These are phyloP conservation scores for Leptodirus hochenwartii DNA, from an alignment of 2,888 invertebrate genomes.

Conservation along the genomic window DNA sequence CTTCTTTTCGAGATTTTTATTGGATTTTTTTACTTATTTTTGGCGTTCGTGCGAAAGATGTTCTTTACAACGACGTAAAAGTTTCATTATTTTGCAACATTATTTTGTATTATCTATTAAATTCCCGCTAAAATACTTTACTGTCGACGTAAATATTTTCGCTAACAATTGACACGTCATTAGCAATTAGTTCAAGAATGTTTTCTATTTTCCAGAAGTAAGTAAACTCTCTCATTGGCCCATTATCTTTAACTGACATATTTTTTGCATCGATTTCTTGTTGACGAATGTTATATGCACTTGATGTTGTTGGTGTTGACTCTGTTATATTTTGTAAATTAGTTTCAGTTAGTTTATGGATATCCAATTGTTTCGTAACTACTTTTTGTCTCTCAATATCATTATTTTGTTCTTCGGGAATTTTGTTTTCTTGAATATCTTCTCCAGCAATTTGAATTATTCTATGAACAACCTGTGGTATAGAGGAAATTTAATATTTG, in stretches of 20 bases:
- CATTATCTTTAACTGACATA: constrained; percentile 18
- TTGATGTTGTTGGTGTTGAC: neutral
- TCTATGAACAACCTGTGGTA: too few species aligned
- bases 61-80: too few species aligned
- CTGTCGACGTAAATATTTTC: constrained; percentile 8
- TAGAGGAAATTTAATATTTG: neutral
- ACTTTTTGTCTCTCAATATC: neutral
- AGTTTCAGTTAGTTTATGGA: neutral
- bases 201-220: constrained; percentile 23
- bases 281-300: neutral
- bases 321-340: neutral
- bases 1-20: too few species aligned
- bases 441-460: constrained; percentile 4
- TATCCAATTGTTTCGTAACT: neutral
- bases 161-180: constrained; percentile 18
- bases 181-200: constrained; percentile 15
- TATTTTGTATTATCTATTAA: too few species aligned
- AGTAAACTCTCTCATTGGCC: constrained; percentile 18
- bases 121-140: constrained; percentile 3
- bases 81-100: too few species aligned
- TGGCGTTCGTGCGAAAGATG: neutral
- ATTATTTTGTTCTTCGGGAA: too few species aligned
- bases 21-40: neutral
- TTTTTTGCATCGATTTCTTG: constrained; percentile 16
- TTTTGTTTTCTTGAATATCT: neutral